Evolutionary conservation across 1,140 invertebrate species (phyloP).

Genomic region (Drosophila erecta): DNA sequence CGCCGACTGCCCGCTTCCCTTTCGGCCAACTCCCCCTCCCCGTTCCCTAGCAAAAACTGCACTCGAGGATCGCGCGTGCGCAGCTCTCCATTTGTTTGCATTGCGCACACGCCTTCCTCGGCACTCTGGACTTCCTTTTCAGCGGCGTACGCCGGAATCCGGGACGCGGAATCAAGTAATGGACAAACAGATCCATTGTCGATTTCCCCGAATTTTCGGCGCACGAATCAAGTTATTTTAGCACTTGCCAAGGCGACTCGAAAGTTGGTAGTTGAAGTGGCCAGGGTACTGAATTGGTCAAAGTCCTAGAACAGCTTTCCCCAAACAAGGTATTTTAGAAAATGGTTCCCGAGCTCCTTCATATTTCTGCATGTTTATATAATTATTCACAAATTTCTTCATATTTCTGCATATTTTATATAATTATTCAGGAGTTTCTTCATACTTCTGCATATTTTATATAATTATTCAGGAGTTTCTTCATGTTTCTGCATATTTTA

Average conservation of each 20-base stretch:
- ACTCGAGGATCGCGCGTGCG: conserved; percentile 47
- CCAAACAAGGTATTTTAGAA: no score
- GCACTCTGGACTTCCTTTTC: conserved; percentile 5
- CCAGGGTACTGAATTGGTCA: no score
- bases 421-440: no score
- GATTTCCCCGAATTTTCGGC: conserved; percentile 41
- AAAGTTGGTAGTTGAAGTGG: neutral
- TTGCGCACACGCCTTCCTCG: conserved; percentile 30
- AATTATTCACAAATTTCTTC: neutral
- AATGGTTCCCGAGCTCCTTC: no score
- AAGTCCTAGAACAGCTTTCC: no score
- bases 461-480: no score
- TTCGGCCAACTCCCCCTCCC: conserved; percentile 4
- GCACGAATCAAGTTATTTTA: conserved; percentile 15
- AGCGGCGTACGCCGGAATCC: conserved; percentile 30
- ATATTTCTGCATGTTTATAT: no score
- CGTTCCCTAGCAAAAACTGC: conserved; percentile 16
- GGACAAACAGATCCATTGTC: conserved; percentile 52
- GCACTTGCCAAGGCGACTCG: conserved; percentile 4
- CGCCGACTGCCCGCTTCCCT: conserved; percentile 36
- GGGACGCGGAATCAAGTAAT: conserved; percentile 52
- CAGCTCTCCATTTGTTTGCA: conserved; percentile 55
- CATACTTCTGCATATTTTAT: no score
- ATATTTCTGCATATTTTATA: no score
- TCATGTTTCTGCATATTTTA: no score